These are phyloP conservation scores for Fistularia tabacaria DNA, from an alignment of 2,797 vertebrate species.

Conservation along the genomic window DNA sequence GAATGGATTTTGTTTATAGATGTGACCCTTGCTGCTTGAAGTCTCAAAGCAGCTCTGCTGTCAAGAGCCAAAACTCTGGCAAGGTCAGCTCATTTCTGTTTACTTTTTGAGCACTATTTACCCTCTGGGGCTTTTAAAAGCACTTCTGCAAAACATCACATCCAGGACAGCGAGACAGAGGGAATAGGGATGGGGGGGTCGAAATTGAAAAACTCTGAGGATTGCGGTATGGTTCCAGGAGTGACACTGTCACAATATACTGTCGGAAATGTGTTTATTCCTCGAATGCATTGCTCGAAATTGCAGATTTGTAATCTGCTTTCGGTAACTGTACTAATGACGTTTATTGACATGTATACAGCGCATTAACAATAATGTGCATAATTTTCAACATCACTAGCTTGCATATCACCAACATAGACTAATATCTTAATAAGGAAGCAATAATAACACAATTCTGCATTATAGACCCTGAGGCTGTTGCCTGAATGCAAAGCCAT, in stretches of 20 bases:
- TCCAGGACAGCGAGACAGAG: constrained; percentile 65
- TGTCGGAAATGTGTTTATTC: constrained; percentile 29
- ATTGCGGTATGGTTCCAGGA: constrained; percentile 32
- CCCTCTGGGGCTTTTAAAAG: constrained; percentile 89
- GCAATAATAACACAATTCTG: constrained; percentile 44
- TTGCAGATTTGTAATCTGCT: constrained; percentile 29
- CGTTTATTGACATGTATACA: constrained; percentile 36
- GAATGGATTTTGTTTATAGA: constrained; percentile 82
- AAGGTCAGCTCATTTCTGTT: constrained; percentile 92
- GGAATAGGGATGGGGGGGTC: constrained; percentile 39
- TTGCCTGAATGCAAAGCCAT: constrained; percentile 85
- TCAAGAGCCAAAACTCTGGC: constrained; percentile 89
- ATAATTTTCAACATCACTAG: constrained; percentile 44
- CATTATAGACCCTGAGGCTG: constrained; percentile 65
- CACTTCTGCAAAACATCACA: constrained; percentile 88
- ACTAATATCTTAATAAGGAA: constrained; percentile 56
- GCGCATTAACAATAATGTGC: constrained; percentile 52
- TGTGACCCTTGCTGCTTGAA: constrained; percentile 86
- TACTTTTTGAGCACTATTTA: constrained; percentile 91
- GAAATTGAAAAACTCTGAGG: constrained; percentile 35
- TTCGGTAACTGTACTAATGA: constrained; percentile 33
- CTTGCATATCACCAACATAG: constrained; percentile 54
- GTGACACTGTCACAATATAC: constrained; percentile 35
- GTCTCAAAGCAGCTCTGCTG: constrained; percentile 89
- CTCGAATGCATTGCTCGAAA: constrained; percentile 33